phyloP scores from a whole-genome alignment of 2,113 vertebrate species.

The Columbina picui region DNA sequence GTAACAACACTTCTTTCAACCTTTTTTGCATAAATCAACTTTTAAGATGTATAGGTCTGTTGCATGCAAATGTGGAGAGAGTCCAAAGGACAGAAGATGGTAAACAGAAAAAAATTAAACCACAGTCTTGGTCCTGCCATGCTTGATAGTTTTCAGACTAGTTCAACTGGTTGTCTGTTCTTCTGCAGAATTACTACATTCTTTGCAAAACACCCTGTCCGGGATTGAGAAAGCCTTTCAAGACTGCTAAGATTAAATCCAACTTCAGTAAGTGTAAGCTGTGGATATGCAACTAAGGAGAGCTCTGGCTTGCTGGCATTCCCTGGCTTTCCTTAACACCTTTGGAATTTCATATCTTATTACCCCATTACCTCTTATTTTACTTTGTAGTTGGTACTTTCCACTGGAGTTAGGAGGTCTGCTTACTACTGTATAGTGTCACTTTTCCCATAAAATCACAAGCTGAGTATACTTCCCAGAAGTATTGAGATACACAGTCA shows the following conservation, averaged over 20 bases:
- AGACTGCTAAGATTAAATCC: background rate
- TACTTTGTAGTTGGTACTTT: background rate
- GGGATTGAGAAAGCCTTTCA: background rate
- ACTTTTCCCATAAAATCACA: background rate
- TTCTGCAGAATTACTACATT: background rate
- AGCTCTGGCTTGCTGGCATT: background rate
- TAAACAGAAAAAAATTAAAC: background rate
- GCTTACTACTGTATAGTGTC: background rate
- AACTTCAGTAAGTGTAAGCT: background rate
- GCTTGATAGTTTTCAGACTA: background rate
- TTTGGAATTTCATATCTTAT: background rate
- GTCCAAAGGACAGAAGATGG: background rate
- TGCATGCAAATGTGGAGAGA: background rate
- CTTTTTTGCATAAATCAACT: background rate
- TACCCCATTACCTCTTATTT: background rate
- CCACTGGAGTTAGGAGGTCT: background rate
- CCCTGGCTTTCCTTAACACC: background rate
- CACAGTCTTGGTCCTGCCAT: background rate
- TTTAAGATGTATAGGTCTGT: background rate
- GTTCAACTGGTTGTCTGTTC: background rate
- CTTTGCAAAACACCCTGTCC: background rate
- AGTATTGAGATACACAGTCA: background rate
- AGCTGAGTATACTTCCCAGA: background rate
- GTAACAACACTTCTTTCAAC: background rate
- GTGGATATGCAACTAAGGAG: background rate